These are phyloP conservation scores for Lottia scabra DNA, from an alignment of 2,888 invertebrate species.

Conservation along the genomic window DNA sequence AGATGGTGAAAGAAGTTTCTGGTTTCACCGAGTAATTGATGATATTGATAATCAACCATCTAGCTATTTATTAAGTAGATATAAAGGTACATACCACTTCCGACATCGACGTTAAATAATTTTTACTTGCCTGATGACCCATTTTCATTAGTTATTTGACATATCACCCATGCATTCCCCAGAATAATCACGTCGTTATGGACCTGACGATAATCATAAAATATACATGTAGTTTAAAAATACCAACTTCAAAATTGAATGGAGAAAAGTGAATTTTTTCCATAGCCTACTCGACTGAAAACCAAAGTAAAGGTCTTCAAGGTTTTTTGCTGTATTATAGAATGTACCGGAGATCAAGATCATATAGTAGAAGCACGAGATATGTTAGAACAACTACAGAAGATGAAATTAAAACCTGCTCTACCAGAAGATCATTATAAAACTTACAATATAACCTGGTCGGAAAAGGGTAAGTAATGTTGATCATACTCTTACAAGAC, in stretches of 20 bases:
- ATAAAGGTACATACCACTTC: conserved; percentile 30
- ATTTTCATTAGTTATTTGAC: no score
- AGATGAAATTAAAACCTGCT: conserved; percentile 9
- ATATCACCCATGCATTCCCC: no score
- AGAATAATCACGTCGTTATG: no score
- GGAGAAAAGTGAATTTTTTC: no score
- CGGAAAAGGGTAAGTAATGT: conserved; percentile 20
- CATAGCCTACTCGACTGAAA: no score
- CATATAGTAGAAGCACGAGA: conserved; percentile 22
- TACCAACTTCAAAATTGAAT: no score
- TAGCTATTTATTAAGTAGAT: conserved; percentile 21
- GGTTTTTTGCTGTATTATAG: conserved; percentile 14
- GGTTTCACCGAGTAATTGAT: conserved; percentile 45
- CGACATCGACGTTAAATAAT: no score
- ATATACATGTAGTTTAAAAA: no score
- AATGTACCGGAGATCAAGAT: conserved; percentile 25
- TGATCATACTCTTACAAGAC: neutral
- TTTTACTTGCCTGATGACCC: no score
- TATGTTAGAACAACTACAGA: conserved; percentile 14
- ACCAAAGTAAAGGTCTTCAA: neutral
- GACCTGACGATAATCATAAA: no score
- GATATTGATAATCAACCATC: conserved; percentile 42
- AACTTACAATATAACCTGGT: conserved; percentile 20
- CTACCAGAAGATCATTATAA: conserved; percentile 11
- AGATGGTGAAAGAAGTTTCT: conserved; percentile 33